Evolutionary conservation across 2,888 invertebrate species (phyloP).

Genomic region (Parnassius apollo): DNA sequence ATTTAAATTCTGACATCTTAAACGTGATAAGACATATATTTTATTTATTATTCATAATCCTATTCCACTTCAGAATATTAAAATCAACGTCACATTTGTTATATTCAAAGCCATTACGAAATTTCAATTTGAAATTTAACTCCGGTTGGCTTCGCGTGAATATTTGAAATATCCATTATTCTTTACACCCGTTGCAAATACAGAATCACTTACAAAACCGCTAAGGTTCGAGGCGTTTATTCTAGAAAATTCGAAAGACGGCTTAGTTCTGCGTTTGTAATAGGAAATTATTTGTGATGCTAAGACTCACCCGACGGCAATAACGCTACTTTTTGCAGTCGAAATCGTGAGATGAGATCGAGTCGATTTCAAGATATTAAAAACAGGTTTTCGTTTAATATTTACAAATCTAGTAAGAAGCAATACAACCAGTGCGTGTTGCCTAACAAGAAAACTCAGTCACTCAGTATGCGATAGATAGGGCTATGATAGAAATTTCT

Average conservation of each 20-base stretch:
- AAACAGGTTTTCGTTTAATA: no score
- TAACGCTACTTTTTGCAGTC: conserved; percentile 38
- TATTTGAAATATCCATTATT: conserved; percentile 11
- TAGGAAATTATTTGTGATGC: conserved; percentile 71
- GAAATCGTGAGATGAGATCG: conserved; percentile 10
- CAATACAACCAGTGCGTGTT: no score
- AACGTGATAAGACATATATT: no score
- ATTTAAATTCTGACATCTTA: no score
- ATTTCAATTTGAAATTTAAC: neutral
- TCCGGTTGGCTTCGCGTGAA: neutral
- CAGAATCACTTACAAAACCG: conserved; percentile 26
- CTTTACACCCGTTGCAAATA: conserved; percentile 27
- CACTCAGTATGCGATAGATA: no score
- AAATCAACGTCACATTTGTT: no score
- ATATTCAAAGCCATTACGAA: no score
- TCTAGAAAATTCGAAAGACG: conserved; percentile 70
- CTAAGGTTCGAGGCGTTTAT: conserved; percentile 45
- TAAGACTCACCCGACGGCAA: conserved; percentile 46
- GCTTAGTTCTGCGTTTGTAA: conserved; percentile 63
- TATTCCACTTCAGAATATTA: no score
- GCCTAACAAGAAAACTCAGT: no score
- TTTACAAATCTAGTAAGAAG: no score
- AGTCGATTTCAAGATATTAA: conserved; percentile 2
- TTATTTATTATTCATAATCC: no score
- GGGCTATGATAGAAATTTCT: no score